These are phyloP conservation scores for Dryas iulia DNA, from an alignment of 1,140 invertebrate species.

Conservation along the genomic window DNA sequence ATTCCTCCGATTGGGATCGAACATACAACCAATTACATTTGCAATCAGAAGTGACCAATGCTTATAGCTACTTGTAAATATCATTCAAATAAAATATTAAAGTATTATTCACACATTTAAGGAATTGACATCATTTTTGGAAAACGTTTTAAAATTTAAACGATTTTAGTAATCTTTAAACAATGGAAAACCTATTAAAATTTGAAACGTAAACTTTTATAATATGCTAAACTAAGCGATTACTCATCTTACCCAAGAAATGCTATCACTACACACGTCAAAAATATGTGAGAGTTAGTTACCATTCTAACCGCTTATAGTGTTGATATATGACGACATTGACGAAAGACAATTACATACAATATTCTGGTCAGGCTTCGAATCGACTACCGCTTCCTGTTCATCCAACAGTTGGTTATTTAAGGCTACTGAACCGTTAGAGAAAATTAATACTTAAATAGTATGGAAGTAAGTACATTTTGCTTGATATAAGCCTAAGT, in stretches of 20 bases:
- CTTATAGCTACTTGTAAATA: too few relatives aligned
- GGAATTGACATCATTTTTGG: too few relatives aligned
- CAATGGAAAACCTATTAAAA: too few relatives aligned
- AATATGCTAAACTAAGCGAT: too few relatives aligned
- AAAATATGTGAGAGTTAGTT: constrained; percentile 29
- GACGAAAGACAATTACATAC: constrained; percentile 39
- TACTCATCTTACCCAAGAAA: neutral
- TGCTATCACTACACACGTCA: neutral
- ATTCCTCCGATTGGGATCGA: too few relatives aligned
- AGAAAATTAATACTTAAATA: neutral
- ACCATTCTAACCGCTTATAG: constrained; percentile 25
- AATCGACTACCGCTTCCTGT: constrained; percentile 52
- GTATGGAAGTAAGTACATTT: neutral
- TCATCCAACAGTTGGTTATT: constrained; percentile 39
- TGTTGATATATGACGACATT: constrained; percentile 29
- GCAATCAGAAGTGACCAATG: too few relatives aligned
- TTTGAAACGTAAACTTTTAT: too few relatives aligned
- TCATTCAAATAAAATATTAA: too few relatives aligned
- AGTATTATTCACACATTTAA: too few relatives aligned
- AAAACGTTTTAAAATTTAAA: too few relatives aligned
- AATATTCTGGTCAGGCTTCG: constrained; percentile 45
- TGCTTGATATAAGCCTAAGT: neutral
- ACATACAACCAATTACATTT: too few relatives aligned
- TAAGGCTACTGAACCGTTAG: neutral
- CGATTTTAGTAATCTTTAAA: too few relatives aligned